Percentiles rank a stretch among this genome's conserved stretches.
phyloP scores from a whole-genome alignment of 1,140 invertebrate species.

The Sesamia nonagrioides region DNA sequence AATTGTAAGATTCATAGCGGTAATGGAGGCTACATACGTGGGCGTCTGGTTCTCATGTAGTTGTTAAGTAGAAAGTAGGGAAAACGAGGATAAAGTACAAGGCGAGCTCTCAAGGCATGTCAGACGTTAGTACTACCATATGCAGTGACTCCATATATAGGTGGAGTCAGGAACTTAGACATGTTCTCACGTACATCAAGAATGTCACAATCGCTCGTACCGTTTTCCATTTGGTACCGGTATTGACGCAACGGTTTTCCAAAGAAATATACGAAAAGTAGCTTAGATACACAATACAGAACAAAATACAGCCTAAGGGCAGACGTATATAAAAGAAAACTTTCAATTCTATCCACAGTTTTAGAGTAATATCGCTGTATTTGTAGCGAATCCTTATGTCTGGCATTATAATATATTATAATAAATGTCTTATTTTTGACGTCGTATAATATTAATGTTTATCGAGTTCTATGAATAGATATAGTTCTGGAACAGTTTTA shows the following conservation, averaged over 20 bases:
- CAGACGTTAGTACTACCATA: constrained; percentile 51
- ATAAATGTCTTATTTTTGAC: background rate
- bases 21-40: constrained; percentile 29
- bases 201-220: constrained; percentile 48
- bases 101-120: constrained; percentile 31
- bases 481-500: background rate
- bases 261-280: constrained; percentile 7
- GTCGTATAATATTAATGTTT: background rate
- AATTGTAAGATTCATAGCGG: constrained; percentile 3
- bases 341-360: too few relatives aligned
- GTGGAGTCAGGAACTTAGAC: constrained; percentile 51
- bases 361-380: too few relatives aligned
- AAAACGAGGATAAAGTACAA: constrained; percentile 59
- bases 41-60: constrained; percentile 39
- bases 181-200: constrained; percentile 58
- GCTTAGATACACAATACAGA: background rate
- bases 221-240: constrained; percentile 42
- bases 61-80: constrained; percentile 59
- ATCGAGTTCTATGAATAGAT: background rate
- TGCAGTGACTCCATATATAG: constrained; percentile 44
- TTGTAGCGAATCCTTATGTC: too few relatives aligned
- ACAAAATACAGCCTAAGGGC: background rate
- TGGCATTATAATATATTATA: too few relatives aligned
- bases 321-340: background rate
- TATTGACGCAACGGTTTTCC: constrained; percentile 45